Conservation (phyloP, 2,888 invertebrate genomes). For the Meteorus colon region DNA sequence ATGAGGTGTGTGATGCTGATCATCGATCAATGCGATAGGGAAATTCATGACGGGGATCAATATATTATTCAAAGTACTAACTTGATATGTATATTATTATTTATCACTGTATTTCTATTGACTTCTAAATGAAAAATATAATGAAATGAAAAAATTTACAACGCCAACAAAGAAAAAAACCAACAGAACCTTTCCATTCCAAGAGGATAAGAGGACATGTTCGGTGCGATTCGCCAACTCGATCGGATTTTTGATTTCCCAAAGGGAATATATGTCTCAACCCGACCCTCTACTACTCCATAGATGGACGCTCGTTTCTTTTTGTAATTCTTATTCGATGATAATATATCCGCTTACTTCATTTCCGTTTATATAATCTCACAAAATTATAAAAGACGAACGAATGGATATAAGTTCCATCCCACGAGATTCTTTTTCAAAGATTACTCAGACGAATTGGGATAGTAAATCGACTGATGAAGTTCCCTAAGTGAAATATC, state of each 20-base stretch:
- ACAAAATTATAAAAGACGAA: too few relatives aligned
- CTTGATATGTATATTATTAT: not conserved
- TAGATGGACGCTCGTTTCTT: too few relatives aligned
- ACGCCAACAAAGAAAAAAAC: not conserved
- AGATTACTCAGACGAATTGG: too few relatives aligned
- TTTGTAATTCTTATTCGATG: too few relatives aligned
- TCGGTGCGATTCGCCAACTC: constrained; percentile 18
- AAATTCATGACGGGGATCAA: not conserved
- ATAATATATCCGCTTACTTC: too few relatives aligned
- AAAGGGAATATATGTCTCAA: constrained; percentile 31
- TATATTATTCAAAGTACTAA: not conserved
- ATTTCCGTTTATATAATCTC: too few relatives aligned
- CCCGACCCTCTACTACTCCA: too few relatives aligned
- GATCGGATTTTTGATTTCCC: constrained; percentile 45
- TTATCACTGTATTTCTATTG: not conserved
- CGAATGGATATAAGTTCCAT: too few relatives aligned
- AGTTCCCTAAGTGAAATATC: too few relatives aligned
- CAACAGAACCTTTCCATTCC: not conserved
- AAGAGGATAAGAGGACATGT: not conserved
- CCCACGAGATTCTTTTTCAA: too few relatives aligned
- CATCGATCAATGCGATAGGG: not conserved
- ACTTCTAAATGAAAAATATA: too few relatives aligned
- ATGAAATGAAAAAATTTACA: not conserved
- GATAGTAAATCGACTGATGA: too few relatives aligned
- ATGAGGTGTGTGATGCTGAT: not conserved